Percentiles rank a stretch among this genome's conserved stretches.
Conservation (phyloP, 2,797 vertebrate genomes). For the Myotis planiceps region DNA sequence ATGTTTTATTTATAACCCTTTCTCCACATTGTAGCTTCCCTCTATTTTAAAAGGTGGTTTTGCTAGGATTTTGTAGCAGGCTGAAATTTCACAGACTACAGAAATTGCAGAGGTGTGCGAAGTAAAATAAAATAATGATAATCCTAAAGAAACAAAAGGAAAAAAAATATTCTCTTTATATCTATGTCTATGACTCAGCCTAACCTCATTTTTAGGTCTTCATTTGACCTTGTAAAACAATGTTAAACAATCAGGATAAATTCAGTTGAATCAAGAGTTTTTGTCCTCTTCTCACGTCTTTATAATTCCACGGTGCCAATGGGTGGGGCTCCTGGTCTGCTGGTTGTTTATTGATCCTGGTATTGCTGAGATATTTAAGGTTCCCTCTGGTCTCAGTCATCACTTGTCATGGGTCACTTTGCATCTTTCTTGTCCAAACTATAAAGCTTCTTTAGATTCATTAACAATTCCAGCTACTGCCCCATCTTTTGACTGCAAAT, state of each 20-base stretch:
- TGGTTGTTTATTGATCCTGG: neutral
- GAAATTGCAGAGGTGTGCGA: neutral
- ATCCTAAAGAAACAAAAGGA: neutral
- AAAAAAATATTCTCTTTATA: neutral
- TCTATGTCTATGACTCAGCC: neutral
- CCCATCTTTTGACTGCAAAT: neutral
- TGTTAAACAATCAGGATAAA: neutral
- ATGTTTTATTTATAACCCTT: neutral
- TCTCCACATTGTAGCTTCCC: neutral
- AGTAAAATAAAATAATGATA: neutral
- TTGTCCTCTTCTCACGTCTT: neutral
- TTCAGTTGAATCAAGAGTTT: neutral
- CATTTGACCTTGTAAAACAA: neutral
- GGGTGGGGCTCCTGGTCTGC: neutral
- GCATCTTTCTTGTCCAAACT: neutral
- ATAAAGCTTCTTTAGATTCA: neutral
- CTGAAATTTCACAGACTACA: neutral
- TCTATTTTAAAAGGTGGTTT: neutral
- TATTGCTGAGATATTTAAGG: neutral
- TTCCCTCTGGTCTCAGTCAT: neutral
- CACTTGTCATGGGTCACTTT: neutral
- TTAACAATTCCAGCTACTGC: neutral
- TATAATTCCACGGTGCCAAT: accelerated
- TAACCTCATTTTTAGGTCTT: neutral
- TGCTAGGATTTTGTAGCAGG: neutral